Base-by-base conservation (phyloP, 2,888 invertebrate species). In the Arctia plantaginis region DNA sequence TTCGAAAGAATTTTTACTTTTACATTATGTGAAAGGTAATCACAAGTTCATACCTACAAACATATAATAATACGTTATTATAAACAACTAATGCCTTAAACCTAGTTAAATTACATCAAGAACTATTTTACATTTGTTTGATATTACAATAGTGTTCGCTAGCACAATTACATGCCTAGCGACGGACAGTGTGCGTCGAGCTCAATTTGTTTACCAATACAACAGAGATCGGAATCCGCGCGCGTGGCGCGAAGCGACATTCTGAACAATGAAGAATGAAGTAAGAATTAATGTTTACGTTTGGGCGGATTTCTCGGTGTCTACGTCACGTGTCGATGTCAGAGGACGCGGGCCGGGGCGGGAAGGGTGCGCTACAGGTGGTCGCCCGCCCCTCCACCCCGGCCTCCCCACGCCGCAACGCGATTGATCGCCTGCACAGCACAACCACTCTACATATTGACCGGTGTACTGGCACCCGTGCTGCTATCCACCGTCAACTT, bases 261-360 rank as follows among this genome's bases (percentile, higher is more conserved):
- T 93, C 93, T 91, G 92, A 91, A 94, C 95, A 93, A 93, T 94
- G 94, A 95, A 94, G 95, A 94, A 94, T 93, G 95, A 94, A 94
- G 91, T 93, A 94, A 94, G 95, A 94, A 95, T 95, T 95, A 94
- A 94, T 95, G 95, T 95, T 95, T 95, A 95, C 95, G 95, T 95
- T 95, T 95, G 93, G 95, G 94, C 93, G 94, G 94, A 94, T 94
- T 94, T 94, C 94, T 94, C 90, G 86, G 90, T 91, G 93, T 91
- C 93, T 90, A 94, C 95, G 95, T 95, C 95, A 95, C 95, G 95
- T 95, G 95, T 94, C 92, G 93, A 91, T 90, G 93, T 84, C 84
- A 88, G 89, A 82, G 87, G 88, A 87, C 83, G 82, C 65, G 59
- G 69, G 78, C 47, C 64, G 82, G 85, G 84, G 85, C 73, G 82